Evolutionary conservation across 1,140 invertebrate genomes (phyloP).

Genomic region (Kradibia gibbosae): DNA sequence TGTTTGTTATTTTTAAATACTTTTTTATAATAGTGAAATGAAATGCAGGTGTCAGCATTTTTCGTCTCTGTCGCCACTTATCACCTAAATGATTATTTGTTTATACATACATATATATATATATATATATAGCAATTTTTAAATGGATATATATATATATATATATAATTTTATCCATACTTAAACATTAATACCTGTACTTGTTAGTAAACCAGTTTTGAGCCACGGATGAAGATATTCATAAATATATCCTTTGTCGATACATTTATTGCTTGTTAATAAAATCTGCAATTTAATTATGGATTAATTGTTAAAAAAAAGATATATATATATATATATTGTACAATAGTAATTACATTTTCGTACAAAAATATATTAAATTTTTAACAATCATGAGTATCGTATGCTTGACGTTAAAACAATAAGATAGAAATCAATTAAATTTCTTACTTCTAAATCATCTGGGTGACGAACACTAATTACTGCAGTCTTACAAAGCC

Average conservation of each 20-base stretch:
- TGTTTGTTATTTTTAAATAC: conserved; percentile 75
- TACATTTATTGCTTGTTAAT: conserved; percentile 69
- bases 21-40: conserved; percentile 90
- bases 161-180: background rate
- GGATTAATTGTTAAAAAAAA: background rate
- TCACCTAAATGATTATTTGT: conserved; percentile 71
- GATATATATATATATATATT: background rate
- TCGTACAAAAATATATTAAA: too few species aligned
- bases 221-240: conserved; percentile 79
- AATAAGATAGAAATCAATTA: background rate
- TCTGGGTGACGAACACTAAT: conserved; percentile 59
- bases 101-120: background rate
- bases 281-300: conserved; percentile 53
- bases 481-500: conserved; percentile 40
- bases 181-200: conserved; percentile 58
- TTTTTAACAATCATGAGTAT: too few species aligned
- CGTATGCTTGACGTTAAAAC: too few species aligned
- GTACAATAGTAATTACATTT: background rate
- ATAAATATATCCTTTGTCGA: conserved; percentile 77
- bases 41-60: conserved; percentile 90
- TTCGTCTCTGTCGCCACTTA: conserved; percentile 86
- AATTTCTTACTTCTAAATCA: conserved; percentile 52
- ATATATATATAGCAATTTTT: background rate
- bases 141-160: background rate
- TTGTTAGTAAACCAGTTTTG: conserved; percentile 78